A percentile compares a stretch with the other conserved stretches of the same genome.
phyloP scores from a whole-genome alignment of 2,113 vertebrate genomes.

The Corynorhinus townsendii region DNA sequence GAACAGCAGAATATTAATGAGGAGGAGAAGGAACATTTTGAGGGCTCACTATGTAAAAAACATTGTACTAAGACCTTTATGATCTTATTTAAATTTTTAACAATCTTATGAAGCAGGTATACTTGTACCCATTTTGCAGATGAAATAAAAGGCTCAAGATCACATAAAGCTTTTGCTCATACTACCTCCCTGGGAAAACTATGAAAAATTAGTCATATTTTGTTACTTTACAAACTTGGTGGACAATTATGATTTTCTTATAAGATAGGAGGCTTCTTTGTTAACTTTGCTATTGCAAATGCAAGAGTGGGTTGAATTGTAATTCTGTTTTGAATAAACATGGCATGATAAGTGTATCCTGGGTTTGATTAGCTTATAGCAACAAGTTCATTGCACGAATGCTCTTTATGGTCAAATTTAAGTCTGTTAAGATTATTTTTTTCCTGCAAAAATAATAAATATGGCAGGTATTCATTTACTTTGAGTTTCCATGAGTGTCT shows the following conservation, averaged over 20 bases:
- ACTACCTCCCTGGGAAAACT: not conserved
- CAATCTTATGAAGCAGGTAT: not conserved
- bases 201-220: not conserved
- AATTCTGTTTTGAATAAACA: not conserved
- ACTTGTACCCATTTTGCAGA: not conserved
- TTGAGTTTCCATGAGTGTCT: not conserved
- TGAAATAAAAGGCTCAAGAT: constrained; percentile 16
- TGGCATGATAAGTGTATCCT: not conserved
- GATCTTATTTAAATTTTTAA: not conserved
- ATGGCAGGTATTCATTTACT: not conserved
- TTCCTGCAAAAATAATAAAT: not conserved
- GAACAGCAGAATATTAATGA: not conserved
- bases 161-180: not conserved
- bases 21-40: not conserved
- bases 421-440: not conserved
- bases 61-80: not conserved
- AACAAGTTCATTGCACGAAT: constrained; percentile 18
- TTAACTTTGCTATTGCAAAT: constrained; percentile 30
- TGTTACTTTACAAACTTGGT: constrained; percentile 5
- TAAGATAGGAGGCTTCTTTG: not conserved
- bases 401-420: constrained; percentile 35
- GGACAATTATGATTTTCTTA: not conserved
- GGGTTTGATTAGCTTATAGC: constrained; percentile 27
- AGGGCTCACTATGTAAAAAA: not conserved
- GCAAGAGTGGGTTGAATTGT: not conserved